These are phyloP conservation scores for Labia minor DNA, from an alignment of 2,888 invertebrate species.

Conservation along the genomic window DNA sequence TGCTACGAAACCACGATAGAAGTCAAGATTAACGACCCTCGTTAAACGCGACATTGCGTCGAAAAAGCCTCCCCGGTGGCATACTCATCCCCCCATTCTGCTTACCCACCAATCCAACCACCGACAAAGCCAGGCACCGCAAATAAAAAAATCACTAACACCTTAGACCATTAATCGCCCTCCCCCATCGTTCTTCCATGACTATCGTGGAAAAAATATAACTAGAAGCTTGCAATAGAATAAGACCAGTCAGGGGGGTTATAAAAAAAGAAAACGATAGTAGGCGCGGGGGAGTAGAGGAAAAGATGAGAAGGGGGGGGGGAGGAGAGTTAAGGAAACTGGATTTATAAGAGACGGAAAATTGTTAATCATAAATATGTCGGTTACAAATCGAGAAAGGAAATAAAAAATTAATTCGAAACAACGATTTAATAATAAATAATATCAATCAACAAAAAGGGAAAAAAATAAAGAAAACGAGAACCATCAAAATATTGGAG, in stretches of 20 bases:
- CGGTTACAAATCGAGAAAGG: neutral
- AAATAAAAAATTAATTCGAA: no score
- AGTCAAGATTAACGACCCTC: constrained; percentile 13
- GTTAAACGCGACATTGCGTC: constrained; percentile 13
- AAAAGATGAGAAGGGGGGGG: neutral
- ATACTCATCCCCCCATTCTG: no score
- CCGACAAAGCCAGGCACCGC: neutral
- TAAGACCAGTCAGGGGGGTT: neutral
- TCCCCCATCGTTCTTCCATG: no score
- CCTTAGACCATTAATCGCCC: constrained; percentile 4
- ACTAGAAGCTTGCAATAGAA: neutral
- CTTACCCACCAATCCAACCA: no score
- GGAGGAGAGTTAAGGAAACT: neutral
- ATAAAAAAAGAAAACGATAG: no score
- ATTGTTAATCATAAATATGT: neutral
- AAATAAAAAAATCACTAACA: constrained; percentile 13
- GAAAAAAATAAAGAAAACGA: no score
- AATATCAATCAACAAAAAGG: no score
- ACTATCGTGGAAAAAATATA: constrained; percentile 5
- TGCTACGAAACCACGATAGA: constrained; percentile 4
- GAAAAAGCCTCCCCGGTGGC: constrained; percentile 7
- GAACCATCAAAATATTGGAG: no score
- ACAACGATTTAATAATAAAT: no score
- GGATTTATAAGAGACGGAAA: constrained; percentile 8
- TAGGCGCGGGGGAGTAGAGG: neutral